These are phyloP conservation scores for Chiloscyllium punctatum DNA, from an alignment of 2,797 vertebrate species.

Conservation along the genomic window DNA sequence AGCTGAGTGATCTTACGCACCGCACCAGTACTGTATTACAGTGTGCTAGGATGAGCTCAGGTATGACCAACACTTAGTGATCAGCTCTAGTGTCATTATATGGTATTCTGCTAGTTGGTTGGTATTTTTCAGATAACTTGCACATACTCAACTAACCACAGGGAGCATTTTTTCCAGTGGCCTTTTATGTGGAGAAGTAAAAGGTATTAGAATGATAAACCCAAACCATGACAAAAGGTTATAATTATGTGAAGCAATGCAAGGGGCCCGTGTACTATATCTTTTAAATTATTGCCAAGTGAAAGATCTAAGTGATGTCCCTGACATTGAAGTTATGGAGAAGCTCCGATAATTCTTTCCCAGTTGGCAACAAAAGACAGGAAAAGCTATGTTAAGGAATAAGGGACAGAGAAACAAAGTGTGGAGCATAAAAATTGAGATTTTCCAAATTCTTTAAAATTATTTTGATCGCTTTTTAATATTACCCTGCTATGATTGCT, in stretches of 20 bases:
- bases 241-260: background rate
- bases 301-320: background rate
- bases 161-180: background rate
- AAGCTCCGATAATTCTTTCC: background rate
- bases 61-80: background rate
- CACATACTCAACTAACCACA: background rate
- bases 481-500: background rate
- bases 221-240: background rate
- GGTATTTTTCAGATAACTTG: background rate
- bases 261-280: background rate
- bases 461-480: background rate
- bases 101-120: background rate
- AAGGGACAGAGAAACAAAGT: constrained; percentile 21
- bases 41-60: too few species aligned
- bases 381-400: constrained; percentile 26
- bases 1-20: too few species aligned
- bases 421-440: background rate
- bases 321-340: background rate
- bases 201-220: background rate
- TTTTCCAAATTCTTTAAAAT: background rate
- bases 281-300: background rate
- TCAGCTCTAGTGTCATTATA: background rate
- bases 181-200: background rate
- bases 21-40: too few species aligned
- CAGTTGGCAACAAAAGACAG: constrained; percentile 29